A percentile compares a stretch with the other conserved stretches of the same genome.
Evolutionary conservation across 1,140 invertebrate species (phyloP).

Genomic region (Heterodera schachtii): DNA sequence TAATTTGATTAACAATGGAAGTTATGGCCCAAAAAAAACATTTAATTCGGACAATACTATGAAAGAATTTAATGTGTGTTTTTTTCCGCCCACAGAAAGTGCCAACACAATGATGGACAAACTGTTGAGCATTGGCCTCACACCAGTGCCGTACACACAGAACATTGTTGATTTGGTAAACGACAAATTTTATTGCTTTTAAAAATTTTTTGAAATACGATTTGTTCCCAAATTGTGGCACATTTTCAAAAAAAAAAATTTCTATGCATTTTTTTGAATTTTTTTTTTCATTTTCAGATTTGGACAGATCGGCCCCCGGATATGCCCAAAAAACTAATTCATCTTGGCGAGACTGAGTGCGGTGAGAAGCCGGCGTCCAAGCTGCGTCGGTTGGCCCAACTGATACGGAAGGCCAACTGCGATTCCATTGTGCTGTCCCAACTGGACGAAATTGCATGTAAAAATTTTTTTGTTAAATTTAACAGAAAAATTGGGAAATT

Average conservation of each 20-base stretch:
- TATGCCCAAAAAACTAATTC: constrained; percentile 42
- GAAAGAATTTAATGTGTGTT: too few species aligned
- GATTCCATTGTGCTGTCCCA: constrained; percentile 45
- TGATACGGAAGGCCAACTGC: constrained; percentile 46
- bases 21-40: too few species aligned
- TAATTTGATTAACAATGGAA: too few species aligned
- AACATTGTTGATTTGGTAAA: constrained; percentile 55
- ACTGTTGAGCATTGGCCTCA: constrained; percentile 36
- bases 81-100: constrained; percentile 16
- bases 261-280: too few species aligned
- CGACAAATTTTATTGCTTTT: too few species aligned
- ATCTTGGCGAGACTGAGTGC: constrained; percentile 39
- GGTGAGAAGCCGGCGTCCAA: constrained; percentile 45
- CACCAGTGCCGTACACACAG: constrained; percentile 37
- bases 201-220: too few species aligned
- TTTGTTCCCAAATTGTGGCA: too few species aligned
- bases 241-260: too few species aligned
- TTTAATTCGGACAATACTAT: too few species aligned
- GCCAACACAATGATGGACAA: constrained; percentile 43
- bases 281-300: constrained; percentile 22
- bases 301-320: constrained; percentile 52
- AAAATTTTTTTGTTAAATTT: too few species aligned
- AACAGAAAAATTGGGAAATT: too few species aligned
- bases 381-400: constrained; percentile 44
- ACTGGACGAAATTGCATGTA: constrained; percentile 58